Conservation (phyloP, 1,140 invertebrate species). For the Drosophila insularis region DNA sequence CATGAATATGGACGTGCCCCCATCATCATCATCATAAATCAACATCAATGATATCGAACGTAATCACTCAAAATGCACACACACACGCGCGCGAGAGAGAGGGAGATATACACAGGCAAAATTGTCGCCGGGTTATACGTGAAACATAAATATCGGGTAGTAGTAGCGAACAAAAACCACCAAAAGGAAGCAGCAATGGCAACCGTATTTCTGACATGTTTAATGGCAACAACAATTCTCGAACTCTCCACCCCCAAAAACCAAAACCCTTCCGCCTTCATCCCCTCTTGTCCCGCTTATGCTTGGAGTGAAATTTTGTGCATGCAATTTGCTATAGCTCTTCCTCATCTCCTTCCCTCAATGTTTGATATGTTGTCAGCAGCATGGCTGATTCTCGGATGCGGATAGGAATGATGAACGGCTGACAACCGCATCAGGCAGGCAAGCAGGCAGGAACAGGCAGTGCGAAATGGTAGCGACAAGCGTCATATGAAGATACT, state of each 20-base stretch:
- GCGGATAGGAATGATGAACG: conserved; percentile 62
- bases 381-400: conserved; percentile 23
- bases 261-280: background rate
- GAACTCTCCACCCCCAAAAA: conserved; percentile 2
- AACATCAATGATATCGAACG: conserved; percentile 80
- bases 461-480: conserved; percentile 41
- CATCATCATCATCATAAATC: conserved; percentile 72
- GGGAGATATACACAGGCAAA: conserved; percentile 12
- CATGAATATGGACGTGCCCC: conserved; percentile 13
- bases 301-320: conserved; percentile 48
- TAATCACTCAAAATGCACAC: conserved; percentile 73
- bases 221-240: conserved; percentile 65
- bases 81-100: conserved; percentile 5
- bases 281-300: background rate
- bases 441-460: conserved; percentile 1
- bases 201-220: conserved; percentile 66
- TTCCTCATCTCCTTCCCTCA: conserved; percentile 14
- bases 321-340: conserved; percentile 62
- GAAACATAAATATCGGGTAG: conserved; percentile 67
- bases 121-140: conserved; percentile 38
- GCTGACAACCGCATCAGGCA: conserved; percentile 55
- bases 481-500: conserved; percentile 54
- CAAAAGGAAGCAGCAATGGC: conserved; percentile 37
- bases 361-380: conserved; percentile 37
- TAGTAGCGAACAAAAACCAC: conserved; percentile 43